These are phyloP conservation scores for Menidia menidia DNA, from an alignment of 2,797 vertebrate species.

Conservation along the genomic window DNA sequence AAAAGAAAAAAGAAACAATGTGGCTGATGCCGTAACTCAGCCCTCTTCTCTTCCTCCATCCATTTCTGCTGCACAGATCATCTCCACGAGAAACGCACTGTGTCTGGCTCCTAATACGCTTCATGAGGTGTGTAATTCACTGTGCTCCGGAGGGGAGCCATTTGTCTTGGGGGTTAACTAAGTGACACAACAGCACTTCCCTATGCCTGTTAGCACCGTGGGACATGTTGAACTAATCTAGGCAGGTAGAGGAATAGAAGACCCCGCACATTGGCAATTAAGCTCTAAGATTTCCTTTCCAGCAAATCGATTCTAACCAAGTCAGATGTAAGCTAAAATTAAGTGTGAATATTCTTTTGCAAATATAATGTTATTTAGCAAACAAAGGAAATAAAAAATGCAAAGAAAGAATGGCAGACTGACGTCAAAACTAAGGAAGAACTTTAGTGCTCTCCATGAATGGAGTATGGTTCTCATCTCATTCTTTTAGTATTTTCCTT, in stretches of 20 bases:
- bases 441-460: slow-evolving; percentile 41
- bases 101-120: slow-evolving; percentile 90
- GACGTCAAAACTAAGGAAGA: slow-evolving; percentile 35
- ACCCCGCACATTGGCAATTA: slow-evolving; percentile 61
- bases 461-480: slow-evolving; percentile 49
- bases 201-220: slow-evolving; percentile 83
- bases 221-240: slow-evolving; percentile 76
- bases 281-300: slow-evolving; percentile 57
- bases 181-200: slow-evolving; percentile 88
- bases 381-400: not conserved
- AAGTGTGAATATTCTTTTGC: slow-evolving; percentile 68
- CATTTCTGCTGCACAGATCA: slow-evolving; percentile 83
- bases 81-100: slow-evolving; percentile 89
- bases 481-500: slow-evolving; percentile 69
- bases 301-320: slow-evolving; percentile 67
- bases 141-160: slow-evolving; percentile 86
- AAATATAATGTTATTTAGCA: slow-evolving; percentile 53
- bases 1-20: slow-evolving; percentile 76
- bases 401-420: slow-evolving; percentile 26
- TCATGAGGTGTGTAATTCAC: slow-evolving; percentile 93
- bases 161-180: slow-evolving; percentile 93
- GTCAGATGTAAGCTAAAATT: slow-evolving; percentile 51
- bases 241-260: slow-evolving; percentile 70
- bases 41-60: slow-evolving; percentile 78
- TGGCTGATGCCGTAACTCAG: slow-evolving; percentile 85